Evolutionary conservation across 1,140 invertebrate species (phyloP).

Genomic region (Geopemphigus sp.): DNA sequence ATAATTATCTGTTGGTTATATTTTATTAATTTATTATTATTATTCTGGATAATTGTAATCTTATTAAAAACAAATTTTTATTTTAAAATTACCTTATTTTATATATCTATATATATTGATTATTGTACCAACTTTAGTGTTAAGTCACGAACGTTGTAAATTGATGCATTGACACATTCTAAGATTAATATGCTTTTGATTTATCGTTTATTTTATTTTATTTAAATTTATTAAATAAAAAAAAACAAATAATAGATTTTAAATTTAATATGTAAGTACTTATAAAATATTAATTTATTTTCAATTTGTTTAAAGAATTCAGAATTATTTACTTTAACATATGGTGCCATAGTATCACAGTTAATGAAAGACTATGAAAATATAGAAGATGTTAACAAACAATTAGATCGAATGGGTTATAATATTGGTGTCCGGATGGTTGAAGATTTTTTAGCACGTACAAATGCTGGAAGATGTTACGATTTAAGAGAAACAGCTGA

Average conservation of each 20-base stretch:
- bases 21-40: too few species aligned
- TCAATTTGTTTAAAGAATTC: constrained; percentile 72
- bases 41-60: too few species aligned
- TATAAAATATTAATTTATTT: not conserved
- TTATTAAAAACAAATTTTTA: not conserved
- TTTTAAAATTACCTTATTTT: not conserved
- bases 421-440: constrained; percentile 97
- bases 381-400: constrained; percentile 93
- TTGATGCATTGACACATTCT: too few species aligned
- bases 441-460: constrained; percentile 95
- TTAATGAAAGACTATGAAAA: constrained; percentile 97
- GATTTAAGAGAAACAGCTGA: constrained; percentile 97
- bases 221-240: not conserved
- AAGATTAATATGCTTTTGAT: not conserved
- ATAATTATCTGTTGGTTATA: too few species aligned
- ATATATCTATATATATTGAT: not conserved
- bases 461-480: constrained; percentile 83
- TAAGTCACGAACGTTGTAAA: too few species aligned
- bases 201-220: not conserved
- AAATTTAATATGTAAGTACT: not conserved
- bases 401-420: constrained; percentile 90
- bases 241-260: not conserved
- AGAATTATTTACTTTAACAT: constrained; percentile 95
- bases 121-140: too few species aligned
- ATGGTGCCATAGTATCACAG: constrained; percentile 95